Conservation (phyloP, 2,113 vertebrate genomes). For the Pseudorhombus dupliciocellatus region DNA sequence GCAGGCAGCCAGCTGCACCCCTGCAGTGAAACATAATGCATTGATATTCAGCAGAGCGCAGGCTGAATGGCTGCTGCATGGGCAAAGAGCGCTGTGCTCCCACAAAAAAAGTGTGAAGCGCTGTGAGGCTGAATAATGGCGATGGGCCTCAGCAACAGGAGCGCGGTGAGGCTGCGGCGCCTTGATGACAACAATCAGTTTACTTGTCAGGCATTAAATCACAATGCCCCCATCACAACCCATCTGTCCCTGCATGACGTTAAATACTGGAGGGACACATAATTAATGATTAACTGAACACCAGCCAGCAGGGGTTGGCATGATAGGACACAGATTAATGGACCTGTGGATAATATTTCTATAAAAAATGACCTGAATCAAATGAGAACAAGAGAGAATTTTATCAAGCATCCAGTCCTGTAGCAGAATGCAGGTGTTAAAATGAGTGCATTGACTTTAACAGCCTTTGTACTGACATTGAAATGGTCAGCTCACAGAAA, state of each 20-base stretch:
- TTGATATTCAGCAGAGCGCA: slow-evolving; percentile 59
- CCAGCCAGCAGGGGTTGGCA: not conserved
- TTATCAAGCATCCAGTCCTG: no score
- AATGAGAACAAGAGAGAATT: no score
- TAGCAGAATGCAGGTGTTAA: no score
- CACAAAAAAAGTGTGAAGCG: slow-evolving; percentile 33
- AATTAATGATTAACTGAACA: slow-evolving; percentile 1
- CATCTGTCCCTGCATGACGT: slow-evolving; percentile 11
- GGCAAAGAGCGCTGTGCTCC: slow-evolving; percentile 25
- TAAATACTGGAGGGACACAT: slow-evolving; percentile 9
- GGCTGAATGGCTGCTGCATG: slow-evolving; percentile 39
- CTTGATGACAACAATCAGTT: slow-evolving; percentile 45
- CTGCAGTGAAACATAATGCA: slow-evolving; percentile 41
- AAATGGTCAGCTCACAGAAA: no score
- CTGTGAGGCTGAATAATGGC: slow-evolving; percentile 48
- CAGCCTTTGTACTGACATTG: no score
- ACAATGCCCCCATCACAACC: slow-evolving; percentile 5
- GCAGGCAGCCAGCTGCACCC: slow-evolving; percentile 35
- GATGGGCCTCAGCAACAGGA: slow-evolving; percentile 27
- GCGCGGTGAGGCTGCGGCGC: slow-evolving; percentile 5
- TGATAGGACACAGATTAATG: not conserved
- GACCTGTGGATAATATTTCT: not conserved
- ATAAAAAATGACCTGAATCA: no score
- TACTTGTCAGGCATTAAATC: slow-evolving; percentile 46
- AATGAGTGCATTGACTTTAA: no score